Base-by-base conservation (phyloP, 2,797 vertebrate species). In the Alcedo atthis region DNA sequence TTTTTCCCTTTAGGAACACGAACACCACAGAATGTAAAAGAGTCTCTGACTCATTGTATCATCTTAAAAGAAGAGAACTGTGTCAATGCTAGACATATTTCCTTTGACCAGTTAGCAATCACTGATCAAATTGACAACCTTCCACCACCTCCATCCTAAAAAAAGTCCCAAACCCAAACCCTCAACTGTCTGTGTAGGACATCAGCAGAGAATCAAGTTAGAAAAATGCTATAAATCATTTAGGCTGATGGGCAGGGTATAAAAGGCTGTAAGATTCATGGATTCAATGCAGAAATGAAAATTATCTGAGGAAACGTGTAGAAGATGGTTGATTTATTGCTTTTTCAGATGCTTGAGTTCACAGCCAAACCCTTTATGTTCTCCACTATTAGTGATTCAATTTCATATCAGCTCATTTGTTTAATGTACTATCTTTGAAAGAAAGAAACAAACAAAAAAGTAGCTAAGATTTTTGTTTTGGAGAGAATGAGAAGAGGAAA, bases 321-420 rank as follows among this genome's bases (percentile, higher is more conserved):
- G 40, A 75, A 5, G 25, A 68, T 79, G 18, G 15, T 59, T 21
- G 59, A 30, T n/a, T 32, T 77, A 63, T 92, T 40, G 58, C 21
- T 61, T 4, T 84, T 89, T 49, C n/a, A 55, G 18, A 71, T 87
- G 86, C 61, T 12, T 70, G 42, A 95, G 57, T 59, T 90, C 35
- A 43, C 85, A n/a, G 28, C 48, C 26, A 45, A 83, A 90, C 26
- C 7, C n/a, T 90, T 92, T 58, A 59, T 48, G 18, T 26, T 79
- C 24, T 79, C 43, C 59, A 82, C 75, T 79, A 85, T 42, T 59
- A 26, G 15, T 32, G 85, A 84, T 57, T 35, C 32, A 73, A 58
- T 77, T 75, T 58, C 22, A 82, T 81, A 35, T 33, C 63, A 73
- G 42, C 13, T 94, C 10, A 58, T 55, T 75, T 89, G n/a, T 61